Percentiles rank a stretch among this genome's conserved stretches.
Conservation (phyloP, 2,797 vertebrate genomes). For the Gallirallus australis region DNA sequence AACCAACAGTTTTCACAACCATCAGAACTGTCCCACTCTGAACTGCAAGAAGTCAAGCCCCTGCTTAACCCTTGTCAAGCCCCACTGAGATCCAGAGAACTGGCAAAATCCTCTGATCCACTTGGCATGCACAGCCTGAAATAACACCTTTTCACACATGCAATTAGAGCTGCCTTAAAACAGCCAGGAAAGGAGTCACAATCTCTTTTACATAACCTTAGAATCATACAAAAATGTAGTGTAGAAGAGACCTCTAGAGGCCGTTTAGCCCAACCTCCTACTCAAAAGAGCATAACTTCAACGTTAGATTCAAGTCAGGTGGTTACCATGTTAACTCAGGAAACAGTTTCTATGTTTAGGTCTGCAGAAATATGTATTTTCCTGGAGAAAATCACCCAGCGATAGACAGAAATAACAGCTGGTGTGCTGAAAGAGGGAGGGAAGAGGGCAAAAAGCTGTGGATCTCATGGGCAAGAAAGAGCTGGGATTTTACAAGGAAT, state of each 20-base stretch:
- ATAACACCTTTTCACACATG: neutral
- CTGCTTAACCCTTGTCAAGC: neutral
- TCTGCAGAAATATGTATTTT: neutral
- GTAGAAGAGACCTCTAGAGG: conserved; percentile 56
- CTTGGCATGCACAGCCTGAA: neutral
- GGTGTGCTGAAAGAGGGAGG: neutral
- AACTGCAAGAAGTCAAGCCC: neutral
- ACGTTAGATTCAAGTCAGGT: neutral
- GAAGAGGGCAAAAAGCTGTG: neutral
- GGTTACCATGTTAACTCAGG: neutral
- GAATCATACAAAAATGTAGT: neutral
- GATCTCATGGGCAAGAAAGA: neutral
- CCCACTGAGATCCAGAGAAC: neutral
- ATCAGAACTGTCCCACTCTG: neutral
- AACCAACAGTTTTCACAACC: neutral
- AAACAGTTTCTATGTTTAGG: neutral
- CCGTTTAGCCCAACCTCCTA: neutral
- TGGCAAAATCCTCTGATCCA: neutral
- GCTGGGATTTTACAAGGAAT: neutral
- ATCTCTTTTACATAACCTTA: neutral
- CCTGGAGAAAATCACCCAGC: neutral
- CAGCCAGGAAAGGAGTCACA: neutral
- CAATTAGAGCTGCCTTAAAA: neutral
- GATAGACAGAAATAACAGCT: neutral
- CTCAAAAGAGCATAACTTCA: neutral